Evolutionary conservation across 2,888 invertebrate species (phyloP).

Genomic region (Ommatoiulus sabulosus): DNA sequence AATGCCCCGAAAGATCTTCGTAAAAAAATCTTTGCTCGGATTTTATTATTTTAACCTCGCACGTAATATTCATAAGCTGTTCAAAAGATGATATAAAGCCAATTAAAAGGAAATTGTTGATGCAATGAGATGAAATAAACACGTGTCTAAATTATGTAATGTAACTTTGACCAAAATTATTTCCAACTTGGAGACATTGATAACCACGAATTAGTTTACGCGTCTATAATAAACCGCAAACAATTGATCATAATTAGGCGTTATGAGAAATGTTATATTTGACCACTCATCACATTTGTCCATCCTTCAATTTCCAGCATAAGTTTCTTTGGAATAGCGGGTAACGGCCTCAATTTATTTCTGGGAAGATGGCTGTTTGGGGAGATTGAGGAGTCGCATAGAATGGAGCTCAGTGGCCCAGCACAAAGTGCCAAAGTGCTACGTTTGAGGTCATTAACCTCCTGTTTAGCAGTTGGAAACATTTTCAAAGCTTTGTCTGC

Average conservation of each 20-base stretch:
- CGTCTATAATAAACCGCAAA: too few species aligned
- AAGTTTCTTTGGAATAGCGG: background rate
- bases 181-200: too few species aligned
- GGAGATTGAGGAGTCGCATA: background rate
- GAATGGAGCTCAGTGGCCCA: background rate
- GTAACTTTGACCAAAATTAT: too few species aligned
- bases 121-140: too few species aligned
- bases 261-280: background rate
- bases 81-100: too few species aligned
- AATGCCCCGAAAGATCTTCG: background rate
- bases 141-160: too few species aligned
- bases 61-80: background rate
- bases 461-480: background rate
- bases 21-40: background rate
- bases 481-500: background rate
- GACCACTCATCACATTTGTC: too few species aligned
- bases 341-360: background rate
- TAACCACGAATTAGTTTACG: too few species aligned
- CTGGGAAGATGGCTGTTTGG: background rate
- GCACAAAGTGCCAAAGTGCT: conserved; percentile 29
- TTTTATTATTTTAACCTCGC: conserved; percentile 18
- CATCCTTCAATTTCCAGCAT: background rate
- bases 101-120: too few species aligned
- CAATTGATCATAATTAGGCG: too few species aligned
- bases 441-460: conserved; percentile 12